Conservation (phyloP, 2,888 invertebrate genomes). For the Pachliopta kotzebuea region DNA sequence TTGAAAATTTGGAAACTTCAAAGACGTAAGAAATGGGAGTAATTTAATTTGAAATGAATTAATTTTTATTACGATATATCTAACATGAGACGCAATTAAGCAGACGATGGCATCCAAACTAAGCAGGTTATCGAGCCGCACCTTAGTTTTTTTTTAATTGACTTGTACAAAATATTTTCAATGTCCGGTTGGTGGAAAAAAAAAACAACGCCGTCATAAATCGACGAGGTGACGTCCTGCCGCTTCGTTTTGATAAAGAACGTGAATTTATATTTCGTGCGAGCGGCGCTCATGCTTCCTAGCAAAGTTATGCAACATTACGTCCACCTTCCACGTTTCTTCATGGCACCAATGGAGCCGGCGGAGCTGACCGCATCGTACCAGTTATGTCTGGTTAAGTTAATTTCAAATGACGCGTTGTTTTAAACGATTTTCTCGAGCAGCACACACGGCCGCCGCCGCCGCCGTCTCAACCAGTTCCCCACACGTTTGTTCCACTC, state of each 20-base stretch:
- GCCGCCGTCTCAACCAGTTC: not conserved
- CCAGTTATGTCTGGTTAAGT: conserved; percentile 55
- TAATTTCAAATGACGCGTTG: conserved; percentile 46
- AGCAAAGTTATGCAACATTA: conserved; percentile 53
- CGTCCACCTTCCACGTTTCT: conserved; percentile 54
- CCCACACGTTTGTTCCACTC: no score
- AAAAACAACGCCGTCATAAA: conserved; percentile 5
- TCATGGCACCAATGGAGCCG: conserved; percentile 44
- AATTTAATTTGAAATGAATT: no score
- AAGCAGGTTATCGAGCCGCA: conserved; percentile 12
- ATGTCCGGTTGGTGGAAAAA: not conserved
- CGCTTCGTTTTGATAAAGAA: not conserved
- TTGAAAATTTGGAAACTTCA: no score
- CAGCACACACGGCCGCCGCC: conserved; percentile 3
- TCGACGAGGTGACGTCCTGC: not conserved
- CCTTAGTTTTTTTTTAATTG: conserved; percentile 13
- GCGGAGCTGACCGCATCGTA: conserved; percentile 43
- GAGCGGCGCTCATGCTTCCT: conserved; percentile 40
- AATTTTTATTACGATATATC: no score
- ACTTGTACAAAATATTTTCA: conserved; percentile 6
- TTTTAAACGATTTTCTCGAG: conserved; percentile 39
- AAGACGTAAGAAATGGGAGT: no score
- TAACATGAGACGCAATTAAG: no score
- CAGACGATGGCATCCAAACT: no score
- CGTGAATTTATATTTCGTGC: conserved; percentile 16